A percentile compares a stretch with the other conserved stretches of the same genome.
These are phyloP conservation scores for Vanessa atalanta DNA, from an alignment of 1,140 invertebrate species.

Conservation along the genomic window DNA sequence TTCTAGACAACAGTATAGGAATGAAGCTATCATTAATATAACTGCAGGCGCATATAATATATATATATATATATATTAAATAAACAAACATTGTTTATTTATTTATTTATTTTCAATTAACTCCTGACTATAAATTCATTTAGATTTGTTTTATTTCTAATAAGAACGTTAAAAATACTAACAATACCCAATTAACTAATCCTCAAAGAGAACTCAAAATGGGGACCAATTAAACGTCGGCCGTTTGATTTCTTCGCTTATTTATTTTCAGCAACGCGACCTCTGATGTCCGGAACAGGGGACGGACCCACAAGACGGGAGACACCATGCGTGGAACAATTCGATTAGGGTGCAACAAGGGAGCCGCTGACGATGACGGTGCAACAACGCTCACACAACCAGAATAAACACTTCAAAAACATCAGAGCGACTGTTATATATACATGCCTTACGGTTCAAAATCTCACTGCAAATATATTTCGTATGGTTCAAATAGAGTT, in stretches of 20 bases:
- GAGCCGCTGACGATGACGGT: constrained; percentile 74
- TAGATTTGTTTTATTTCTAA: not conserved
- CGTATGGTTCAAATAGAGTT: constrained; percentile 27
- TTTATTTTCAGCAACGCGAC: constrained; percentile 75
- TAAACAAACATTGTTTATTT: no score
- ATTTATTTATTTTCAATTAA: no score
- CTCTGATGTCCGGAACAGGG: constrained; percentile 72
- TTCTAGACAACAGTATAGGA: no score
- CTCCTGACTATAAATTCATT: not conserved
- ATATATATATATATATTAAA: no score
- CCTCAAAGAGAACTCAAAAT: constrained; percentile 62
- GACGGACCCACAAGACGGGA: constrained; percentile 66
- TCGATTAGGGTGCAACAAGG: constrained; percentile 78
- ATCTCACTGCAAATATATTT: constrained; percentile 11
- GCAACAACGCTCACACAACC: constrained; percentile 54
- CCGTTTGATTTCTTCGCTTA: constrained; percentile 71
- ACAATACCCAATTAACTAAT: constrained; percentile 67
- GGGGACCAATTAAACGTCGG: constrained; percentile 69
- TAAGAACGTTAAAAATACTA: constrained; percentile 32
- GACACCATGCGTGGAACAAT: constrained; percentile 73
- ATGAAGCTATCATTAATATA: no score
- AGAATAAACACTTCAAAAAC: constrained; percentile 45
- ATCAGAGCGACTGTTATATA: constrained; percentile 33
- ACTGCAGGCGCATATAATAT: no score
- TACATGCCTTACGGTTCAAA: constrained; percentile 38